These are phyloP conservation scores for Octomys mimax DNA, from an alignment of 2,797 vertebrate species.

Conservation along the genomic window DNA sequence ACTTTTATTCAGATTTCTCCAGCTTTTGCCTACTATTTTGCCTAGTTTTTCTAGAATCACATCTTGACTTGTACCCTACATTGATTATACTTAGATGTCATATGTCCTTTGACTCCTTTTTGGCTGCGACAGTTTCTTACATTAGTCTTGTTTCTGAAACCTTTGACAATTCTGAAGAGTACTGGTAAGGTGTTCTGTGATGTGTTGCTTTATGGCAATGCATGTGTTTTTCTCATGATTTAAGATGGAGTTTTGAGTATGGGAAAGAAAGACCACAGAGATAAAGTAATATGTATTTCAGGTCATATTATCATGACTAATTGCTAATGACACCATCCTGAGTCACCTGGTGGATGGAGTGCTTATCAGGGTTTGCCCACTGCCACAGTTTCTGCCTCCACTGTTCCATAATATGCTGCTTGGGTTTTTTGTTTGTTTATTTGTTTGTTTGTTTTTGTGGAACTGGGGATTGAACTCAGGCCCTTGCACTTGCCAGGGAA, in stretches of 20 bases:
- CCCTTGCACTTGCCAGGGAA: no score
- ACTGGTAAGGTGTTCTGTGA: background rate
- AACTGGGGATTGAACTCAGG: no score
- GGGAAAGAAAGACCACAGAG: background rate
- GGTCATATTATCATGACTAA: background rate
- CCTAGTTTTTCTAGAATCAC: background rate
- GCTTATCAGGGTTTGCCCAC: background rate
- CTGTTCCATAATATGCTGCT: background rate
- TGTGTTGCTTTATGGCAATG: background rate
- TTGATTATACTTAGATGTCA: background rate
- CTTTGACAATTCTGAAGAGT: background rate
- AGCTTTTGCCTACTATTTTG: background rate
- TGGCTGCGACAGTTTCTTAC: background rate
- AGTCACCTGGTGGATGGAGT: background rate
- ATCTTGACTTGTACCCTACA: background rate
- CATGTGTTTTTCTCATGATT: background rate
- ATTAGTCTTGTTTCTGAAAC: background rate
- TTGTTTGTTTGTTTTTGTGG: no score
- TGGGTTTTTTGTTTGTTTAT: no score
- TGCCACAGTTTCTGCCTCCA: background rate
- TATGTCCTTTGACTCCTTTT: background rate
- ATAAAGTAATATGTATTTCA: background rate
- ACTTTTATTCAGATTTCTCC: background rate
- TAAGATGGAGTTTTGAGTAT: background rate
- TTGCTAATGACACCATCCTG: background rate